Conservation (phyloP, 2,113 vertebrate genomes). For the Nothobranchius furzeri region DNA sequence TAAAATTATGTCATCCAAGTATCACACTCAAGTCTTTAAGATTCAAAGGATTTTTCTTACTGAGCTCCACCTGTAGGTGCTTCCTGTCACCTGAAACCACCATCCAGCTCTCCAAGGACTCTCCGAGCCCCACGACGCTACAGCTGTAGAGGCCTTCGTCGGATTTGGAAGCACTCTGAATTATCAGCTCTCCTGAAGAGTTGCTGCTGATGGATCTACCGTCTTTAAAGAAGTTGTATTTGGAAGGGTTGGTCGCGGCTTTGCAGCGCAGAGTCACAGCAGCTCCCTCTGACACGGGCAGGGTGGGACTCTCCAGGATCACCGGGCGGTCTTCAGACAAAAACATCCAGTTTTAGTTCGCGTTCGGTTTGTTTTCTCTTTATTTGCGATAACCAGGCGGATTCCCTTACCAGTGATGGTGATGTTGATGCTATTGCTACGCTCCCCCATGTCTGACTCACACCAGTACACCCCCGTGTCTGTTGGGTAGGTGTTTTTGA, state of each 20-base stretch:
- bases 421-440: constrained; percentile 40
- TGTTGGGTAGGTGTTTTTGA: constrained; percentile 37
- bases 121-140: constrained; percentile 21
- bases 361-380: background rate
- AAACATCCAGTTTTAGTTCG: background rate
- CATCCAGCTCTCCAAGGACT: constrained; percentile 50
- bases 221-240: constrained; percentile 48
- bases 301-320: constrained; percentile 40
- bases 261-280: constrained; percentile 34
- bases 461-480: constrained; percentile 64
- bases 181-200: constrained; percentile 32
- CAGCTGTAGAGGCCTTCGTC: constrained; percentile 62
- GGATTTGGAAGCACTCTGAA: constrained; percentile 15
- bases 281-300: constrained; percentile 24
- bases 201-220: constrained; percentile 8
- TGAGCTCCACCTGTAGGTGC: background rate
- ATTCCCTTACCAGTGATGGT: constrained; percentile 41
- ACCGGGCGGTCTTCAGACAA: constrained; percentile 8
- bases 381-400: background rate
- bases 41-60: background rate
- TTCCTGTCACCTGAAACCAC: constrained; percentile 36
- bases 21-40: too few relatives aligned
- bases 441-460: constrained; percentile 3
- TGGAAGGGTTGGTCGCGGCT: background rate
- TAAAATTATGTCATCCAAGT: background rate